Evolutionary conservation across 2,888 invertebrate genomes (phyloP), one percentile per base, ranked within the genome.

Genomic region (Acanthopleura granulata): DNA sequence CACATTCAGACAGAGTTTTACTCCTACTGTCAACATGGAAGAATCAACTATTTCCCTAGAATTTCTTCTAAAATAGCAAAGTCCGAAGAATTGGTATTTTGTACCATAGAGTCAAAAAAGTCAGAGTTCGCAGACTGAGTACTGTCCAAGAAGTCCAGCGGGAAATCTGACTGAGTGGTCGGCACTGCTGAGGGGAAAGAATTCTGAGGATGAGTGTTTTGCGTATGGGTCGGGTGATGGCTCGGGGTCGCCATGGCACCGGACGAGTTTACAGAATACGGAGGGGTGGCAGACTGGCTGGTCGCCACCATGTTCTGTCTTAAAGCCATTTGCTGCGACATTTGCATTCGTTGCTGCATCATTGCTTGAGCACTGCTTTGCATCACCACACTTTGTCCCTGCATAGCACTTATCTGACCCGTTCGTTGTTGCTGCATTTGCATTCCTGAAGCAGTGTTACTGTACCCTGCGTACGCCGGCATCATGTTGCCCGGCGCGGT

Each of bases 141-240:
- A 91, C 94, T 95, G 90, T 96, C 96, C 79, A 96, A 93, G 92
- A 96, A 95, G 92, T 96, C 96, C 85, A 96, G 93, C 90, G 94
- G 94, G 91, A 96, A 95, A 91, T 96, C 87, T 51, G 87, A 86
- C 77, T 84, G 85, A n/a, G 62, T 77, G 80, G 57, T 75, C 76
- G 27, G 57, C 74, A 29, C 66, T 9, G n/a, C 22, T 57, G 57
- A 22, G 16, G 66, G 66, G 66, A 27, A 66, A 66, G 66, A 66
- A 14, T 66, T 66, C 25, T 66, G 66, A 25, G 66, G 25, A 25
- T 66, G 22, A 27, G 66, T 27, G 22, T 57, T 57, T 88, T 84
- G 80, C 87, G 88, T 89, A 84, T 77, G 88, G 85, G 77, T 81
- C 80, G 84, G 80, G 80, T 81, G 81, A 80, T 84, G 80, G 75